Evolutionary conservation across 2,113 vertebrate genomes (phyloP).

Genomic region (Semicossyphus pulcher): DNA sequence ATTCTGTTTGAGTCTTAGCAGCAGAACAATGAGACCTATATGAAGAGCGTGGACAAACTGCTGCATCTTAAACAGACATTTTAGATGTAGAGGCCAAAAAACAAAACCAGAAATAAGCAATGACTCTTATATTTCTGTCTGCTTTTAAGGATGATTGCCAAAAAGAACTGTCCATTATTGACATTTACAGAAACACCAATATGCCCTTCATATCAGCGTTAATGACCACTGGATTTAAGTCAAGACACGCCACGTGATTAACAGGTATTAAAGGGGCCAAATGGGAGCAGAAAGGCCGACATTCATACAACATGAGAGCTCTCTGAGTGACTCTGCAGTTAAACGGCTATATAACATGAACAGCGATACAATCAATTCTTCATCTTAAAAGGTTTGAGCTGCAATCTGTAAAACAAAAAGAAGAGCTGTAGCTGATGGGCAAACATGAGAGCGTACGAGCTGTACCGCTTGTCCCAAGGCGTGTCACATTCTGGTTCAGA

Average conservation of each 20-base stretch:
- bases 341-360: constrained; percentile 43
- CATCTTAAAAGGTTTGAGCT: constrained; percentile 47
- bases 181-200: constrained; percentile 49
- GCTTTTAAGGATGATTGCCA: constrained; percentile 7
- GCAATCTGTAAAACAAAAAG: constrained; percentile 29
- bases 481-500: constrained; percentile 72
- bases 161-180: neutral
- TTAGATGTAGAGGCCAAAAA: constrained; percentile 8
- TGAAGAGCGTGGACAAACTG: constrained; percentile 21
- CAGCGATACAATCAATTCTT: constrained; percentile 68
- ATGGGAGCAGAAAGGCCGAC: constrained; percentile 50
- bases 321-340: constrained; percentile 49
- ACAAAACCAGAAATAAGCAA: constrained; percentile 1
- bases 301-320: constrained; percentile 58
- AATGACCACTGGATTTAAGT: constrained; percentile 25
- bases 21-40: constrained; percentile 5
- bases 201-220: constrained; percentile 47
- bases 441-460: constrained; percentile 45
- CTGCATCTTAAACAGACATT: constrained; percentile 26
- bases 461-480: constrained; percentile 48
- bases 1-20: constrained; percentile 7
- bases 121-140: neutral
- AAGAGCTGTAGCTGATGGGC: constrained; percentile 47
- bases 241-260: constrained; percentile 31
- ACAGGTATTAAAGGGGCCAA: constrained; percentile 61